A percentile compares a stretch with the other conserved stretches of the same genome.
These are phyloP conservation scores for Hippocampus zosterae DNA, from an alignment of 2,113 vertebrate genomes.

Conservation along the genomic window DNA sequence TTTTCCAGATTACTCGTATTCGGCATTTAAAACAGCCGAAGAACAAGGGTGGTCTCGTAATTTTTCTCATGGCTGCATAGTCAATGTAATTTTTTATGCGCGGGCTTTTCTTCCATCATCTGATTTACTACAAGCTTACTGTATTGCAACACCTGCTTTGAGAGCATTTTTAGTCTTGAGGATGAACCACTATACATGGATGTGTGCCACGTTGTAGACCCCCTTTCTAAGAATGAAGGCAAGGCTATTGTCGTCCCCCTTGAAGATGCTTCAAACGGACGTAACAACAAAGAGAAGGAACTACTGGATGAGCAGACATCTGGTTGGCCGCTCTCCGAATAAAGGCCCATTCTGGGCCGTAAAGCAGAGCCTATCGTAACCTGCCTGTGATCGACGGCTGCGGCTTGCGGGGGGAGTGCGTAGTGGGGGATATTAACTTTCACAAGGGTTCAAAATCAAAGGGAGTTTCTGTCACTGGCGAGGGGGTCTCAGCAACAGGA, in stretches of 20 bases:
- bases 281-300: constrained; percentile 60
- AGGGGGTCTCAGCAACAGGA: constrained; percentile 71
- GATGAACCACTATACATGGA: background rate
- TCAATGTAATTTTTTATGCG: too few relatives aligned
- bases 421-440: constrained; percentile 69
- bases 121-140: background rate
- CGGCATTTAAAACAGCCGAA: too few relatives aligned
- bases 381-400: constrained; percentile 67
- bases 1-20: too few relatives aligned
- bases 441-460: constrained; percentile 79
- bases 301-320: constrained; percentile 69
- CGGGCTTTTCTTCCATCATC: too few relatives aligned
- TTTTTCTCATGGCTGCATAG: background rate
- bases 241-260: constrained; percentile 32
- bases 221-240: constrained; percentile 30
- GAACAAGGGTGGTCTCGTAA: too few relatives aligned
- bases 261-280: constrained; percentile 59
- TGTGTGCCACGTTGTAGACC: background rate
- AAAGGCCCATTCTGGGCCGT: constrained; percentile 65
- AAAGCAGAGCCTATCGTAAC: constrained; percentile 62
- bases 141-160: too few relatives aligned
- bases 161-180: too few relatives aligned
- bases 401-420: constrained; percentile 27
- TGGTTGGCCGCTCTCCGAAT: constrained; percentile 64
- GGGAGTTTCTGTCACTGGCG: constrained; percentile 68